phyloP scores from a whole-genome alignment of 1,140 invertebrate species.

The Piezodorus guildinii region DNA sequence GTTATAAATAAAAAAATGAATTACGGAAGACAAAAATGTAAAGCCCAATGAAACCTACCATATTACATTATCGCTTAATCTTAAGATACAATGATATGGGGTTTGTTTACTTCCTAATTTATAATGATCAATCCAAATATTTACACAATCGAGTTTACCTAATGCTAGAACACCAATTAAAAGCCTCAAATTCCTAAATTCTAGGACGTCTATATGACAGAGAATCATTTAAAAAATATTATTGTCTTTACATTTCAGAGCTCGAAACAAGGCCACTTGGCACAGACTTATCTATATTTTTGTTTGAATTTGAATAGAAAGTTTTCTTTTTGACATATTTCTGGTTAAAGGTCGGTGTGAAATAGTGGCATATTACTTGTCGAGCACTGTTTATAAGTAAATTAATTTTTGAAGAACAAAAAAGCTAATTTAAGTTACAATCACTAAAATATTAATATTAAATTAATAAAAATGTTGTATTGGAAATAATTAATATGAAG shows the following conservation, averaged over 20 bases:
- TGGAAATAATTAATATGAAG: too few relatives aligned
- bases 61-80: background rate
- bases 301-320: too few relatives aligned
- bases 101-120: background rate
- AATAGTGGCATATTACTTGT: too few relatives aligned
- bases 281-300: background rate
- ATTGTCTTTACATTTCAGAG: slow-evolving; percentile 6
- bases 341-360: too few relatives aligned
- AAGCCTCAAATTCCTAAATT: background rate
- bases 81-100: slow-evolving; percentile 2
- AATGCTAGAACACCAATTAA: background rate
- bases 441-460: too few relatives aligned
- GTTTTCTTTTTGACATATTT: too few relatives aligned
- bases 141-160: background rate
- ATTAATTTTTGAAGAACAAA: too few relatives aligned
- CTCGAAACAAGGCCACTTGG: slow-evolving; percentile 12
- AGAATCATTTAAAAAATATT: slow-evolving; percentile 5
- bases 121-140: background rate
- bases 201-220: background rate
- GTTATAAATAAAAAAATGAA: background rate
- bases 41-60: slow-evolving; percentile 6
- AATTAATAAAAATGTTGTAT: too few relatives aligned
- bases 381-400: too few relatives aligned
- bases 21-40: slow-evolving; percentile 12
- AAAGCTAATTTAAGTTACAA: too few relatives aligned